These are phyloP conservation scores for Forbesichthys papilliferus DNA, from an alignment of 2,113 vertebrate species.

Conservation along the genomic window DNA sequence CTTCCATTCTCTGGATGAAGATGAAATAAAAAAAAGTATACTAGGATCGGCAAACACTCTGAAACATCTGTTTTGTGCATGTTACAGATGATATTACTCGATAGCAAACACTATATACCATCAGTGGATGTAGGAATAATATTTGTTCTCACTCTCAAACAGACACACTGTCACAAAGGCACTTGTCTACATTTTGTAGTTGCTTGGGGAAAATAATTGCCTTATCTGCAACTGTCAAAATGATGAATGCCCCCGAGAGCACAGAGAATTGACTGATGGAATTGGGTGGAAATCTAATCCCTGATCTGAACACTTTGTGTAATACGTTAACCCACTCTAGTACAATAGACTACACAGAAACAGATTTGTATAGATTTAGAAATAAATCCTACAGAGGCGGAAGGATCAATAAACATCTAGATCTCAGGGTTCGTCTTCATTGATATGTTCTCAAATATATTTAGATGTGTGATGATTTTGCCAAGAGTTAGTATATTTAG, in stretches of 20 bases:
- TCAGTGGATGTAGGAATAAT: slow-evolving; percentile 67
- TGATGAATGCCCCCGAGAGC: slow-evolving; percentile 78
- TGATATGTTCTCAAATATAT: neutral
- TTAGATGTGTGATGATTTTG: neutral
- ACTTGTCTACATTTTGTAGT: slow-evolving; percentile 80
- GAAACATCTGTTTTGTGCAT: slow-evolving; percentile 70
- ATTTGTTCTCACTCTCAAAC: slow-evolving; percentile 68
- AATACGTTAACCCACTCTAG: slow-evolving; percentile 72
- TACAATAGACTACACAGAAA: slow-evolving; percentile 66
- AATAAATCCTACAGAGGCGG: slow-evolving; percentile 63
- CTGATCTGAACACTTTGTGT: slow-evolving; percentile 78
- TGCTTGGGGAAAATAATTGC: slow-evolving; percentile 79
- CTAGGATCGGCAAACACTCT: slow-evolving; percentile 52
- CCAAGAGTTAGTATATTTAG: neutral
- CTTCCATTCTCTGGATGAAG: slow-evolving; percentile 15
- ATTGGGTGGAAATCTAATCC: slow-evolving; percentile 74
- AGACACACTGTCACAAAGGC: slow-evolving; percentile 75
- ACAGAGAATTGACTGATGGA: slow-evolving; percentile 77
- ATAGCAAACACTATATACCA: slow-evolving; percentile 46
- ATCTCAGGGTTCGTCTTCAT: slow-evolving; percentile 44
- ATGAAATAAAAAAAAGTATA: slow-evolving; percentile 38
- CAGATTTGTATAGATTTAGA: slow-evolving; percentile 70
- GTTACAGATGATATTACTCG: slow-evolving; percentile 59
- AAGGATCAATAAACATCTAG: slow-evolving; percentile 65
- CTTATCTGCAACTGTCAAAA: slow-evolving; percentile 82